Conservation (phyloP, 2,113 vertebrate genomes). For the Smithornis capensis region DNA sequence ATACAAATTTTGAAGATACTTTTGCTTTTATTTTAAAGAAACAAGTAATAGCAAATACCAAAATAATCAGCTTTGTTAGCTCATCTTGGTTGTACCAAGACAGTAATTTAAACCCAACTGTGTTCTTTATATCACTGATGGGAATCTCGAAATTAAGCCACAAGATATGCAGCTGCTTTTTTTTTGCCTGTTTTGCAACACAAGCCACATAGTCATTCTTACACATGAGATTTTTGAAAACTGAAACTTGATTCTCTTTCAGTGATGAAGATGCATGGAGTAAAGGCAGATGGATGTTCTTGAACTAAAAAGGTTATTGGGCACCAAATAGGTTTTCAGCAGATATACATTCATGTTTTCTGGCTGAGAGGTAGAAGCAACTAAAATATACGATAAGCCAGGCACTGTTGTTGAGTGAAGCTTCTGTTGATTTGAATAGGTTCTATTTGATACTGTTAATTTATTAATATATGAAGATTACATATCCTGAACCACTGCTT, state of each 20-base stretch:
- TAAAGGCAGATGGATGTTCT: not conserved
- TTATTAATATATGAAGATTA: not conserved
- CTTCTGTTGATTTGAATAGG: not conserved
- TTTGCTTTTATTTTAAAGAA: not conserved
- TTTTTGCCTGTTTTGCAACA: not conserved
- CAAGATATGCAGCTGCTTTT: not conserved
- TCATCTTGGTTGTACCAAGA: not conserved
- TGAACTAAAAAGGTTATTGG: not conserved
- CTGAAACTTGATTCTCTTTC: not conserved
- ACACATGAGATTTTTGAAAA: not conserved
- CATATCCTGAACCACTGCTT: not conserved
- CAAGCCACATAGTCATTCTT: not conserved
- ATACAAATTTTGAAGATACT: not conserved
- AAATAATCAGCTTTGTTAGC: constrained; percentile 3
- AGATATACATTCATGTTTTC: not conserved
- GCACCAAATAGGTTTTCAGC: not conserved
- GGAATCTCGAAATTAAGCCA: constrained; percentile 7
- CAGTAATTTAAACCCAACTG: constrained; percentile 8
- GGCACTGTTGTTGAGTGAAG: not conserved
- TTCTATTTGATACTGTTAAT: not conserved
- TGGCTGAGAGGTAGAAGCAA: not conserved
- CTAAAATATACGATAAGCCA: not conserved
- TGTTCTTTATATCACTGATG: not conserved
- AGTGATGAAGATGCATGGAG: not conserved
- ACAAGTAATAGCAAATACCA: not conserved